phyloP scores from a whole-genome alignment of 2,797 vertebrate genomes.

The Lepus oiostolus region DNA sequence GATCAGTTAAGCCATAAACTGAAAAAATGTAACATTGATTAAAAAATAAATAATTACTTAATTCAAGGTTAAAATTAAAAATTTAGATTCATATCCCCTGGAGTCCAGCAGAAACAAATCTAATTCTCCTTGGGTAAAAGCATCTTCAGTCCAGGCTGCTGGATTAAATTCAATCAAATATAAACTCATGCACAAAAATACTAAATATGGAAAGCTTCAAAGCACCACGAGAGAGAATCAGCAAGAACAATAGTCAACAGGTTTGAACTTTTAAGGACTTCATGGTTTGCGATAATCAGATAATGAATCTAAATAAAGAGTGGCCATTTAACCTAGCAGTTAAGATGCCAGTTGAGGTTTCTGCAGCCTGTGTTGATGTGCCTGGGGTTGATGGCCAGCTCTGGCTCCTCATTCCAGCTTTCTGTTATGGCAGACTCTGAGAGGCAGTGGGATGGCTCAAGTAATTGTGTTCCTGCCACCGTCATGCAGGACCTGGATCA shows the following conservation, averaged over 20 bases:
- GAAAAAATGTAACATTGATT: neutral
- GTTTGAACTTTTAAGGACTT: constrained; percentile 34
- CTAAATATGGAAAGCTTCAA: constrained; percentile 12
- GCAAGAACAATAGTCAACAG: constrained; percentile 5
- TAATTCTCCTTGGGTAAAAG: neutral
- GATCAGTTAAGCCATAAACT: neutral
- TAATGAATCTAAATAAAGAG: constrained; percentile 37
- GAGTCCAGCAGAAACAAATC: constrained; percentile 21
- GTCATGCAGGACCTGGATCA: too few relatives aligned
- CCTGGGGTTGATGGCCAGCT: too few relatives aligned
- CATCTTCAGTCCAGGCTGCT: neutral
- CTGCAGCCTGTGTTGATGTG: too few relatives aligned
- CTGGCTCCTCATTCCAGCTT: too few relatives aligned
- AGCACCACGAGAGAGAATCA: neutral
- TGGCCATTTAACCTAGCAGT: too few relatives aligned
- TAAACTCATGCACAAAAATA: constrained; percentile 22
- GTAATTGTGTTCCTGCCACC: too few relatives aligned
- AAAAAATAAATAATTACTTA: too few relatives aligned
- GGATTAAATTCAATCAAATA: constrained; percentile 49
- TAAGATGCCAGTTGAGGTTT: too few relatives aligned
- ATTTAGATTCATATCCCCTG: neutral
- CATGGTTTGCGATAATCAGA: constrained; percentile 24
- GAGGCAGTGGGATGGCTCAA: too few relatives aligned
- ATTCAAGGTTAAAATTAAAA: neutral
- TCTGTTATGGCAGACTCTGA: too few relatives aligned